Base-by-base conservation (phyloP, 2,797 vertebrate genomes). In the Melanotaenia parkinsoni region DNA sequence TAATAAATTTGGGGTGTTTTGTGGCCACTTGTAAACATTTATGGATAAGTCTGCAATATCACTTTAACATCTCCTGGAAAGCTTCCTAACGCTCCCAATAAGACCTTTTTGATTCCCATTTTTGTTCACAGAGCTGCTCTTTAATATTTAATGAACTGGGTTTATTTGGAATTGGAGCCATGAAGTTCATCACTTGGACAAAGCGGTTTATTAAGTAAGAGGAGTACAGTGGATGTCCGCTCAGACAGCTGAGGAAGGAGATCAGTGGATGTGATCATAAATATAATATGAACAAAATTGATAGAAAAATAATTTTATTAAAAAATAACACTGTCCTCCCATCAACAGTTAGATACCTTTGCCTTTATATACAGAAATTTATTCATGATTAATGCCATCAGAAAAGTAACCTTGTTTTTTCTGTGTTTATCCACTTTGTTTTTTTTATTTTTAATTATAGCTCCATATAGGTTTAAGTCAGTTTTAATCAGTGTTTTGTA, bases 61-160 rank as follows among this genome's bases (percentile, higher is more conserved):
- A 32, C 16, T 66, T 66, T 70, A 70, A 66, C 54, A 28, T 70
- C 28, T 35, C 40, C 45, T 12, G 8, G 63, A 45, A 60, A 50
- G 40, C 67, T 58, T 72, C 38, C 79, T 51, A 9, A 28, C 22
- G 13, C 9, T 58, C n/a, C 64, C 24, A 0, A 59, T 40, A 62
- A 68, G 68, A 67, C 38, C 72, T 76, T 79, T 79, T 61, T 32
- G 4, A 32, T 63, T 53, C 26, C 76, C 32, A 75, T 82, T 80
- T 85, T 79, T 84, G 50, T 67, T 82, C 74, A 85, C 80, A 84
- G 86, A 88, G 77, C 67, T 61, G 77, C 66, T 79, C 71, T 90
- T 30, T 75, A 89, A 85, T 90, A 76, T 89, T 91, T 93, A 64
- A 92, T 91, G 86, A 28, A 84, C 83, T 59, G 26, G 37, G 43